Conservation (phyloP, 2,113 vertebrate genomes). For the Ptilorrhoa leucosticta region DNA sequence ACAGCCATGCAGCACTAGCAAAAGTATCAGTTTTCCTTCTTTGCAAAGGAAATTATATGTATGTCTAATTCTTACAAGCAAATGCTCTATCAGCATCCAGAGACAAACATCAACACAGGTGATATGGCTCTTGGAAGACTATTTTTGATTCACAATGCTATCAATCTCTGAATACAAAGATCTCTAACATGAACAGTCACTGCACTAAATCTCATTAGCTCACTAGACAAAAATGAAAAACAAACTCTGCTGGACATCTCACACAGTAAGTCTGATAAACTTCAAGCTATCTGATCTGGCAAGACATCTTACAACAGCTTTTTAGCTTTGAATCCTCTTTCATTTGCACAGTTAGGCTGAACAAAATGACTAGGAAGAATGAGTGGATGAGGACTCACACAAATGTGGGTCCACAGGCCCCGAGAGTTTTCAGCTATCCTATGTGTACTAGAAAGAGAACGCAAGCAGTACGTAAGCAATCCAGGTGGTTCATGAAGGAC, state of each 20-base stretch:
- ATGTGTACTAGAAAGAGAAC: not conserved
- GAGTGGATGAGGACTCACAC: not conserved
- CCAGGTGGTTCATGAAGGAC: not conserved
- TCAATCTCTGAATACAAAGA: not conserved
- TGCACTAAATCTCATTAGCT: not conserved
- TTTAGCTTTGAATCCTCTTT: not conserved
- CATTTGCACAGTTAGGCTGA: not conserved
- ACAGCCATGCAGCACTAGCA: not conserved
- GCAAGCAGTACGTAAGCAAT: not conserved
- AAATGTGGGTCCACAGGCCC: not conserved
- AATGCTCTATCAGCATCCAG: not conserved
- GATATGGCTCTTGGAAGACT: not conserved
- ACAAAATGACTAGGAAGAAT: not conserved
- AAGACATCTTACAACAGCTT: not conserved
- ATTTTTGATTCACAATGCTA: not conserved
- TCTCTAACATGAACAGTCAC: not conserved
- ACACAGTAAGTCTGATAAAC: not conserved
- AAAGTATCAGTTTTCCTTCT: not conserved
- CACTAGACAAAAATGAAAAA: not conserved
- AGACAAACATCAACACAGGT: not conserved
- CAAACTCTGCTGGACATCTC: not conserved
- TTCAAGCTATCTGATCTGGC: not conserved
- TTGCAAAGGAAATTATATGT: not conserved
- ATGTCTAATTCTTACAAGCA: not conserved
- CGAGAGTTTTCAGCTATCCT: accelerated